These are phyloP conservation scores for Stylophora pistillata DNA, from an alignment of 64 coral and sea anemone species.

Conservation along the genomic window DNA sequence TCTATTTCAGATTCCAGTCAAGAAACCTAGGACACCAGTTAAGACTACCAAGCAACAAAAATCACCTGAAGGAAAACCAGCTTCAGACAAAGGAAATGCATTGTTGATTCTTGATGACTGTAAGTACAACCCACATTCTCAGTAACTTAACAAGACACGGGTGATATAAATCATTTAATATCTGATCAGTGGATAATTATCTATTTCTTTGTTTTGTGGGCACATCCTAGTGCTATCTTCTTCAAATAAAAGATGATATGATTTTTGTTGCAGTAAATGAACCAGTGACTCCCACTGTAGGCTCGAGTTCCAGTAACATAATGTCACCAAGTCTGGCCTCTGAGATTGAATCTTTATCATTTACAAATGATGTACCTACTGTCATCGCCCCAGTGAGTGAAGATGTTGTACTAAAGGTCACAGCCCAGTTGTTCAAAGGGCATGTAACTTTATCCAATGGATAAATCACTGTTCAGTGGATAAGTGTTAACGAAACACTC, in stretches of 20 bases:
- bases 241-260: neutral
- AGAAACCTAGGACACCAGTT: conserved; percentile 7
- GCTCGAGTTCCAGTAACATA: conserved; percentile 16
- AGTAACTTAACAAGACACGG: neutral
- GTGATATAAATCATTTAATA: no score
- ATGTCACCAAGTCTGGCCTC: conserved; percentile 68
- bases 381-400: conserved; percentile 25
- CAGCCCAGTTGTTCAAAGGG: no score
- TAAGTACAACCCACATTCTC: neutral
- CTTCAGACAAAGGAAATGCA: neutral
- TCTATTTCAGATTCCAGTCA: conserved; percentile 3
- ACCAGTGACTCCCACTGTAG: neutral
- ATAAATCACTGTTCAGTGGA: no score
- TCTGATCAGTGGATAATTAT: no score
- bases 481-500: no score
- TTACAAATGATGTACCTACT: conserved; percentile 53
- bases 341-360: conserved; percentile 64
- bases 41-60: conserved; percentile 29
- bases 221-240: neutral
- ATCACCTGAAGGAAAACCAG: neutral
- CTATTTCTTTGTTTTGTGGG: no score
- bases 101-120: conserved; percentile 33
- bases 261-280: conserved; percentile 45
- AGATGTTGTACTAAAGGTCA: neutral
- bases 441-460: no score